Evolutionary conservation across 1,140 invertebrate species (phyloP), one percentile per base, ranked within the genome.

Genomic region (Diorhabda elongata): DNA sequence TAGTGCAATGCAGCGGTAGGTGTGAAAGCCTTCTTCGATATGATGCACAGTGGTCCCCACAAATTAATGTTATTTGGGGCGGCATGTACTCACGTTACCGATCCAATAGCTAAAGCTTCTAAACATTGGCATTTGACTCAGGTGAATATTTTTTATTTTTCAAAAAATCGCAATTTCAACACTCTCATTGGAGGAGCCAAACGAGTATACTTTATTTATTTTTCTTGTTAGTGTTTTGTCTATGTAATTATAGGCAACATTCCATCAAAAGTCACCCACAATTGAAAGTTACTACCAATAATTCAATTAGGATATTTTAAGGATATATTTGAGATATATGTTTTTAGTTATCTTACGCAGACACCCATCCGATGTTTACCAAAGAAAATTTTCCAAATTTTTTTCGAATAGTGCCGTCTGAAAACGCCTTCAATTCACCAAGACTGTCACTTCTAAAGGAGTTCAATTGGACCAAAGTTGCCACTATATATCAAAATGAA

Each of bases 1-100:
- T 85, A 99, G 97, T 98, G 97, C 82, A 97, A 98, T 82, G 94
- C 97, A 42, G 96, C 96, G 0, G 93, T 98, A n/a, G 97, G 96
- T 2, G 96, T 98, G 70, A 98, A 98, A 81, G 92, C 95, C 1
- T 97, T 99, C 81, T 98, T 98, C 83, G 97, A 98, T 82, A 96
- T 98, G 94, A 96, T 99, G 91, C 92, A 96, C 84, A 91, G 91
- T 79, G 87, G 89, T 3, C 91, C 96, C 4, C 86, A 92, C 76
- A 98, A 97, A 81, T 84, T 98, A 71, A 96, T 98, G 89, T 85
- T 99, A 64, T 98, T 99, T 78, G 97, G 97, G 0, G 96, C 94
- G 8, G 94, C 96, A 3, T 99, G 97, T 82, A 97, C 94, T 2
- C 92, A 95, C 77, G 96, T 98, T 73, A 98, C 96, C 0, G 96